Conservation (phyloP, 2,888 invertebrate species). For the Cyrtodaria siliqua region DNA sequence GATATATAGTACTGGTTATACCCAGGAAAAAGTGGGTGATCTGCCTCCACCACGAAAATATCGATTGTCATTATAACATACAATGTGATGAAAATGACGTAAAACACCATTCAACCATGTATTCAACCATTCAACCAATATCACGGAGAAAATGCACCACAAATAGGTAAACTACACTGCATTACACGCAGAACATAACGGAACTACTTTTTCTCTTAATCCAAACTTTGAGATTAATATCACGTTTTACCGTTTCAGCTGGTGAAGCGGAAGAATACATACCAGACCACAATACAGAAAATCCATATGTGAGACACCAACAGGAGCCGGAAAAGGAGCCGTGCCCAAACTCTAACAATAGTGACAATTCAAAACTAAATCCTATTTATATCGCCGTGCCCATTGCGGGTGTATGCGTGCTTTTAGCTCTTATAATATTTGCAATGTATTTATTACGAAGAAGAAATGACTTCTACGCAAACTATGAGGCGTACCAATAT, state of each 20-base stretch:
- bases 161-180: too few species aligned
- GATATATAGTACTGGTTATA: too few species aligned
- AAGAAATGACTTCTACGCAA: constrained; percentile 71
- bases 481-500: constrained; percentile 76
- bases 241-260: constrained; percentile 21
- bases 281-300: constrained; percentile 19
- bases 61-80: too few species aligned
- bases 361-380: constrained; percentile 73
- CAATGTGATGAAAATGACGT: too few species aligned
- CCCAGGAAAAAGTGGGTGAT: too few species aligned
- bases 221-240: too few species aligned
- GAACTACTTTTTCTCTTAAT: too few species aligned
- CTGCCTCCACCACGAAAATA: too few species aligned
- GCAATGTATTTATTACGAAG: constrained; percentile 84
- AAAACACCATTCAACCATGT: too few species aligned
- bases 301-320: constrained; percentile 60
- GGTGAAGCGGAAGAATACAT: not conserved
- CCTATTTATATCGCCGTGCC: constrained; percentile 85
- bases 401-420: constrained; percentile 83
- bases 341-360: constrained; percentile 40
- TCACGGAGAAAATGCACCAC: too few species aligned
- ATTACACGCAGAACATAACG: too few species aligned
- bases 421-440: constrained; percentile 84
- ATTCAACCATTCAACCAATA: too few species aligned
- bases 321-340: constrained; percentile 30